A percentile compares a stretch with the other conserved stretches of the same genome.
These are phyloP conservation scores for Propithecus deckenii DNA, from an alignment of 2,797 vertebrate species.

Conservation along the genomic window DNA sequence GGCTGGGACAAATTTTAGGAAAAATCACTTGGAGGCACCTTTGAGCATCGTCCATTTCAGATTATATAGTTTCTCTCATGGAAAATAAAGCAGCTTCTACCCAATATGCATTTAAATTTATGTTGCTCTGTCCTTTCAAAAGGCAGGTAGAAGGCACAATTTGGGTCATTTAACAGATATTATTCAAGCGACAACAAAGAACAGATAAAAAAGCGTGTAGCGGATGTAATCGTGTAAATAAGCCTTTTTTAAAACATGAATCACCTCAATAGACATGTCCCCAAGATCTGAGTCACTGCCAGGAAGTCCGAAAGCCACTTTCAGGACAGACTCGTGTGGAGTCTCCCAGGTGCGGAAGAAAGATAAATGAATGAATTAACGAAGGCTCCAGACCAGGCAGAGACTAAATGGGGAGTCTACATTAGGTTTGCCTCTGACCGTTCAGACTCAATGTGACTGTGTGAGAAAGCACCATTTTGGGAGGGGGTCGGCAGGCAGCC, in stretches of 20 bases:
- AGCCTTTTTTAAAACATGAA: not conserved
- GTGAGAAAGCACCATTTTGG: not conserved
- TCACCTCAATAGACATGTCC: not conserved
- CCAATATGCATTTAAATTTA: not conserved
- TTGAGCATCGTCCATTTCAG: not conserved
- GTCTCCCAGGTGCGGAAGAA: not conserved
- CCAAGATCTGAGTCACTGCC: not conserved
- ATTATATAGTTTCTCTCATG: not conserved
- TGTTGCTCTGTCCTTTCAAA: not conserved
- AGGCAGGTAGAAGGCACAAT: not conserved
- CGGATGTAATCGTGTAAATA: not conserved
- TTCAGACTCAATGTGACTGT: not conserved
- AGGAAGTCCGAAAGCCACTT: not conserved
- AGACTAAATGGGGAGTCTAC: not conserved
- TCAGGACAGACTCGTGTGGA: not conserved
- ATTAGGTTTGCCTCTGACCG: not conserved
- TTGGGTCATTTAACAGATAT: slow-evolving; percentile 16
- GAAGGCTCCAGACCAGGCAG: not conserved
- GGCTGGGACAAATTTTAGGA: not conserved
- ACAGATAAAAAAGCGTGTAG: not conserved
- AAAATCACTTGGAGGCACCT: not conserved
- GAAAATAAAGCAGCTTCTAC: not conserved
- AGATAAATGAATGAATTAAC: not conserved
- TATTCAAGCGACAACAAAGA: slow-evolving; percentile 15
- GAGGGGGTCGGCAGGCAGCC: not conserved